Conservation (phyloP, 2,797 vertebrate genomes). For the Peromyscus attwateri region DNA sequence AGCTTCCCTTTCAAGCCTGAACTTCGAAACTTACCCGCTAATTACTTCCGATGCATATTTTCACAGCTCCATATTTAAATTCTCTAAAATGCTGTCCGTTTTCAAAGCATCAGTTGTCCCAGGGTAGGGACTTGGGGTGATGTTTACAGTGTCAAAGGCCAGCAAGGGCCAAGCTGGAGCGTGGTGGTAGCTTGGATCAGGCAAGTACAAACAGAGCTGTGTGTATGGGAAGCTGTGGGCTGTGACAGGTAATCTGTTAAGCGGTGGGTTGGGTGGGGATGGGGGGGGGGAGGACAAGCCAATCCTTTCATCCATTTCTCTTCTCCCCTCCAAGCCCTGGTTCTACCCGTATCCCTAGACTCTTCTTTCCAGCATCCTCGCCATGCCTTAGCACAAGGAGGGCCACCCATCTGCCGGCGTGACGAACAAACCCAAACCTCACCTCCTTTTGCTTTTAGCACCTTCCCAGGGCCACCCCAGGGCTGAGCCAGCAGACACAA, state of each 20-base stretch:
- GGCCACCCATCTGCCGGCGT: background rate
- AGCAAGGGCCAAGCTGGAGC: background rate
- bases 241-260: background rate
- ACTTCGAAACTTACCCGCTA: background rate
- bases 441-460: background rate
- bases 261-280: no score
- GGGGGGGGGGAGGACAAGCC: background rate
- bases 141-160: background rate
- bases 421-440: background rate
- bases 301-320: background rate
- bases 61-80: background rate
- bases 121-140: background rate
- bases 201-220: fast-evolving
- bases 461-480: conserved; percentile 10
- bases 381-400: background rate
- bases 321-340: background rate
- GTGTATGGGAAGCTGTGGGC: background rate
- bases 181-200: background rate
- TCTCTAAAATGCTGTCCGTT: background rate
- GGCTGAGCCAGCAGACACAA: conserved; percentile 30
- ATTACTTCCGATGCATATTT: background rate
- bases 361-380: background rate
- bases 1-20: background rate
- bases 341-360: background rate
- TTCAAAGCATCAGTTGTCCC: background rate